Evolutionary conservation across 2,797 vertebrate species (phyloP).

Genomic region (Champsocephalus gunnari): DNA sequence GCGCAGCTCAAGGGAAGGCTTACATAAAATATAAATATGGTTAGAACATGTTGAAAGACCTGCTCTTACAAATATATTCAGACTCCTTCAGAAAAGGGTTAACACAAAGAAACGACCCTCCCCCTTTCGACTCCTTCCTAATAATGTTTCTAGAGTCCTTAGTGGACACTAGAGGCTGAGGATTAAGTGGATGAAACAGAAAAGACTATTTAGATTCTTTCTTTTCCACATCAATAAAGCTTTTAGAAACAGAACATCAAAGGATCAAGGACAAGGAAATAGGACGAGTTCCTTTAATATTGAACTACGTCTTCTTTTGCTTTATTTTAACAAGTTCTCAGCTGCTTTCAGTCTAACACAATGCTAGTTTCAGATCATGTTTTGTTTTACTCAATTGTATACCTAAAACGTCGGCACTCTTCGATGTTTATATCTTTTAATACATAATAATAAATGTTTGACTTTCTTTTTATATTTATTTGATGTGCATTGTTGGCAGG

Average conservation of each 20-base stretch:
- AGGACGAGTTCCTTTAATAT: conserved; percentile 6
- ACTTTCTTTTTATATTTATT: not conserved
- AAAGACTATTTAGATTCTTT: conserved; percentile 1
- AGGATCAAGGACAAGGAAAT: conserved; percentile 29
- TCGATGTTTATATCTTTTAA: not conserved
- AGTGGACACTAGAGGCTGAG: not conserved
- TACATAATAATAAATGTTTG: not conserved
- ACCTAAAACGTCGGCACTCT: not conserved
- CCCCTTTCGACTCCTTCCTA: not conserved
- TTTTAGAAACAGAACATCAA: conserved; percentile 23
- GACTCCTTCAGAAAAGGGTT: not conserved
- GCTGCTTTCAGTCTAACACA: not conserved
- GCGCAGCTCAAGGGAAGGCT: not conserved
- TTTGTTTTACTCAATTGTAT: not conserved
- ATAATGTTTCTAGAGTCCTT: not conserved
- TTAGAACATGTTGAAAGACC: conserved; percentile 5
- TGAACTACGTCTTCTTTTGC: not conserved
- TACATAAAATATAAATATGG: not conserved
- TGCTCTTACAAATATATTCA: not conserved
- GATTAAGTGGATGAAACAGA: conserved; percentile 4
- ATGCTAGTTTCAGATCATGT: not conserved
- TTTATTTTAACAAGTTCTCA: not conserved
- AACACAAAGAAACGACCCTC: not conserved
- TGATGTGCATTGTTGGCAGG: not conserved
- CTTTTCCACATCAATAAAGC: conserved; percentile 11